Evolutionary conservation across 2,113 vertebrate genomes (phyloP), one percentile per base, ranked within the genome.

Genomic region (Thymallus thymallus): DNA sequence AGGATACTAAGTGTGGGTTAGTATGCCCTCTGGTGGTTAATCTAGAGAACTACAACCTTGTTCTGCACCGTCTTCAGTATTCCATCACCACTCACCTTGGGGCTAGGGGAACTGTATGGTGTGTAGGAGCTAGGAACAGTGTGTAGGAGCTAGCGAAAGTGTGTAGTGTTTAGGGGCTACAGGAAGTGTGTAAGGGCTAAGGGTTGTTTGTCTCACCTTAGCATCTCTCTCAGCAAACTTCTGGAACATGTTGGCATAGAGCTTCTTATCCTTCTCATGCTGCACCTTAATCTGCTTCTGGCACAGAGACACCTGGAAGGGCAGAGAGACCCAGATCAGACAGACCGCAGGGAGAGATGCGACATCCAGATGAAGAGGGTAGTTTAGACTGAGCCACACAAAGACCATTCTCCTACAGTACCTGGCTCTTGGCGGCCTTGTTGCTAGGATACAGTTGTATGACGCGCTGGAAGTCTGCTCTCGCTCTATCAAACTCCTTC

Each of bases 171-270:
- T 9, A 41, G 10, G 35, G 3, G 9, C 35, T 41, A 41, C 9
- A 9, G 9, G 10, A 12, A 41, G 35, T 41, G 35, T 41, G 35
- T 41, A 41, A 9, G 9, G 35, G 35, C 35, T 41, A 41, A 41
- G 35, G 35, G 35, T 0, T 41, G 35, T 41, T 7, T 14, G n/a
- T 1, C 75, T 91, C 65, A 97, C 98, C 93, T 97, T 98, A 7
- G 92, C 80, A 66, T 98, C 96, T 71, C 94, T 93, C 81, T 95
- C 95, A 12, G 95, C 95, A 73, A 99, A 94, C 85, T 95, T 97
- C 85, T 97, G 94, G 83, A 99, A 99, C 98, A 99, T 99, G 88
- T 99, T 99, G 84, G 97, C 98, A 0, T 99, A 99, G 74, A 96
- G 94, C 82, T 93, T 96, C 68, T 98, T 98, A 86, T 99, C 97